Conservation (phyloP, 2,888 invertebrate species). For the Monochamus alternatus region DNA sequence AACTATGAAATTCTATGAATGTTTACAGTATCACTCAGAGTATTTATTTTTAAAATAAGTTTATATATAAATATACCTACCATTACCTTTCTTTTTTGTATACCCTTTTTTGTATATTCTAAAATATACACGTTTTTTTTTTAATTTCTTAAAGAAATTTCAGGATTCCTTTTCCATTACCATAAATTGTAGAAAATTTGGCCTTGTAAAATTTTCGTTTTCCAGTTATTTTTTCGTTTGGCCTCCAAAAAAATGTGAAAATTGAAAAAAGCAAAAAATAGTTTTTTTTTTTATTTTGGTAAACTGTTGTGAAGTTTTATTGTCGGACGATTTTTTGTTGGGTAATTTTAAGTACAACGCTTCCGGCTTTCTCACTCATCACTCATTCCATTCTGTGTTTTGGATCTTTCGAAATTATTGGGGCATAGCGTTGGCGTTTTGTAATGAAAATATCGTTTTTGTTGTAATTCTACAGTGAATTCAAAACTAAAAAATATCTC, state of each 20-base stretch:
- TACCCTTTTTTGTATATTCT: not conserved
- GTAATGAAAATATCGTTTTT: no score
- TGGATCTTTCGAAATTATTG: constrained; percentile 10
- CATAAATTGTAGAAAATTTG: constrained; percentile 33
- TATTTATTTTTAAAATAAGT: constrained; percentile 32
- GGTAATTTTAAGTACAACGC: constrained; percentile 24
- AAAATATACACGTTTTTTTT: not conserved
- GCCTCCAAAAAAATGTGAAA: constrained; percentile 26
- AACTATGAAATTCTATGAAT: constrained; percentile 18
- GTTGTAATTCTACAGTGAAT: no score
- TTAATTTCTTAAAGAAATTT: not conserved
- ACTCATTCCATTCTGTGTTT: constrained; percentile 23
- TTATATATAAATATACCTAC: constrained; percentile 12
- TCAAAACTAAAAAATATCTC: no score
- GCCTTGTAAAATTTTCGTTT: constrained; percentile 34
- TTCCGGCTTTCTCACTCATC: constrained; percentile 27
- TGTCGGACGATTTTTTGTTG: constrained; percentile 21
- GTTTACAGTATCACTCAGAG: constrained; percentile 29
- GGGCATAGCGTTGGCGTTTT: no score
- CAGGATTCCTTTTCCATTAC: constrained; percentile 26
- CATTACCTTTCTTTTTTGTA: not conserved
- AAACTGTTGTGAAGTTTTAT: constrained; percentile 13
- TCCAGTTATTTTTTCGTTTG: constrained; percentile 5
- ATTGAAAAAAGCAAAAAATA: constrained; percentile 16
- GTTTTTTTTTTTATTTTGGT: not conserved